These are phyloP conservation scores for Cyprinodon variegatus DNA, from an alignment of 2,113 vertebrate species.

Conservation along the genomic window DNA sequence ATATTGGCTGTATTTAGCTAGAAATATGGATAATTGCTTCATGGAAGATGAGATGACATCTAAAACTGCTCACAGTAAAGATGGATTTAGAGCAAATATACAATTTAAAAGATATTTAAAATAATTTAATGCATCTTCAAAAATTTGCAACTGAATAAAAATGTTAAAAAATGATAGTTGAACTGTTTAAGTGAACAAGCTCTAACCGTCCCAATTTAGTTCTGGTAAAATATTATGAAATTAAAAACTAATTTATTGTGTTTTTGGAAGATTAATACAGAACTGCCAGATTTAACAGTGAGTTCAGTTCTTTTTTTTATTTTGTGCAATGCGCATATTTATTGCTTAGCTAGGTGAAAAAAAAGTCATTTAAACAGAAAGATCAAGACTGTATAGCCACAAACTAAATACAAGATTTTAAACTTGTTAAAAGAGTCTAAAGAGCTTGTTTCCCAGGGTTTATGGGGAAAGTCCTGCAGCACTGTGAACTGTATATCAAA, in stretches of 20 bases:
- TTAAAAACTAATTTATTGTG: not conserved
- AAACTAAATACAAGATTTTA: not conserved
- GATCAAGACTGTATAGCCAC: not conserved
- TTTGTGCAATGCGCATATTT: conserved; percentile 17
- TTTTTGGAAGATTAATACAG: not conserved
- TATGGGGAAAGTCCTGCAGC: not conserved
- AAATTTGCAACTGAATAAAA: too few species aligned
- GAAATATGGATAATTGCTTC: too few species aligned
- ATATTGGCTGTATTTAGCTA: too few species aligned
- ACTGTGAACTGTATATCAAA: not conserved
- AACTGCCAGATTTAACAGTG: conserved; percentile 7
- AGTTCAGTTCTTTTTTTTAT: conserved; percentile 40
- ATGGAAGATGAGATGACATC: too few species aligned
- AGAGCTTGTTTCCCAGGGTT: not conserved
- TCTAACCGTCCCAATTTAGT: too few species aligned
- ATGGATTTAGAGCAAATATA: too few species aligned
- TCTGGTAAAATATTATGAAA: too few species aligned
- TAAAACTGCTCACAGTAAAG: too few species aligned
- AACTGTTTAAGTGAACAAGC: too few species aligned
- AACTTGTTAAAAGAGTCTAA: not conserved
- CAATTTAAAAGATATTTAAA: too few species aligned
- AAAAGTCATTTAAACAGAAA: not conserved
- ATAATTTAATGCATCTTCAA: too few species aligned
- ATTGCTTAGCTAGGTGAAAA: conserved; percentile 3
- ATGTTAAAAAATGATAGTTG: too few species aligned